Base-by-base conservation (phyloP, 1,140 invertebrate genomes). In the Trachymyrmex cornetzi region DNA sequence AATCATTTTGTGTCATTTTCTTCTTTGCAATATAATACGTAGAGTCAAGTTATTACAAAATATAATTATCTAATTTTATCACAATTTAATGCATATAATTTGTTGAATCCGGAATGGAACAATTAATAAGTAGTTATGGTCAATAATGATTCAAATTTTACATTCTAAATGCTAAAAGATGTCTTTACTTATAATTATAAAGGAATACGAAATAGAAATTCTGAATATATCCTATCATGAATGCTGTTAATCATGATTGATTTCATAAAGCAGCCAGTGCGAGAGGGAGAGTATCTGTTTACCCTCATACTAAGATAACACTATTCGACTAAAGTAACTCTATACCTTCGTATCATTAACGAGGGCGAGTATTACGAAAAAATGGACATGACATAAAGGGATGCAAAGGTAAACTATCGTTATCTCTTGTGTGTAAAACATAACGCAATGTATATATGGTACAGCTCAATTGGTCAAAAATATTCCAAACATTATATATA, bases 221-320 rank as follows among this genome's bases (percentile, higher is more conserved):
- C 2, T 38, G n/a, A 4, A n/a, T 77, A 55, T 61, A 44, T 72
- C 2, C 22, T 24, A 27, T 53, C 38, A 48, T 57, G 30, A 57
- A 74, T 22, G 69, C 85, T 88, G 64, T 88, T 88, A 85, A 88
- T 48, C 77, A 59, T 91, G 89, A 90, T 91, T 90, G 90, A 91
- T 91, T 90, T 88, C 30, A 72, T n/a, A 48, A 50, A 74, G 22
- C 53, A 72, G 72, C 16, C 53, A 66, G 30, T 59, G 27, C 71
- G 27, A 50, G 27, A 50, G 66, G 24, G 61, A 44, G 74, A 71
- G 61, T 55, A 84, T 80, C 64, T 88, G 90, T 91, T 91, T 91
- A 75, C 87, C 67, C 74, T 48, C 7, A 48, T 69, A 38, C 77
- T 72, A 67, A 87, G 86, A 85, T 61, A 89, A 69, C 34, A 75